phyloP scores from a whole-genome alignment of 2,113 vertebrate species.

The Felis chaus region DNA sequence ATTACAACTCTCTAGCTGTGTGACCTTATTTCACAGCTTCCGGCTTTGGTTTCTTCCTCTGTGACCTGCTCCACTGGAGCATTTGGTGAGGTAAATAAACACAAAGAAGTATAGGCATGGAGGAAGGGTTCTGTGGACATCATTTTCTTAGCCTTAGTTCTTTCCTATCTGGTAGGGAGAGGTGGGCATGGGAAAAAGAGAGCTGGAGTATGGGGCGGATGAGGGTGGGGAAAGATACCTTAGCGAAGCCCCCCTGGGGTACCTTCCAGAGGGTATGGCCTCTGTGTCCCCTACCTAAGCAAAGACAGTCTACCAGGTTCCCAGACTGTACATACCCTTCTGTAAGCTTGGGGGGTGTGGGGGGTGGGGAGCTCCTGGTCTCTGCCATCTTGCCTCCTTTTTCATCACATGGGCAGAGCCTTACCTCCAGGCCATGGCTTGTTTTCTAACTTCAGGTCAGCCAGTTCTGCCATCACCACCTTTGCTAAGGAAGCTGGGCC shows the following conservation, averaged over 20 bases:
- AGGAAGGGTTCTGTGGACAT: neutral
- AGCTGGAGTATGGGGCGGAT: neutral
- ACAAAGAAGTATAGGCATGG: neutral
- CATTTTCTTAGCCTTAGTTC: neutral
- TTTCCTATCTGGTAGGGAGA: neutral
- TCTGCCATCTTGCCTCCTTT: neutral
- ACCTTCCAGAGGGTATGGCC: neutral
- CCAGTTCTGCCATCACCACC: conserved; percentile 7
- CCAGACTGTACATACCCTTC: neutral
- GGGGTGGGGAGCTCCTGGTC: neutral
- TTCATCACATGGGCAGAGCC: neutral
- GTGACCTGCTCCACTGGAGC: neutral
- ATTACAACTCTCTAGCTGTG: neutral
- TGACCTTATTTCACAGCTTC: neutral
- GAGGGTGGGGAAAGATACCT: neutral
- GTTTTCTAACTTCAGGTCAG: neutral
- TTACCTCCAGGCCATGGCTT: conserved; percentile 53
- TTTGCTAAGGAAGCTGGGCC: conserved; percentile 5
- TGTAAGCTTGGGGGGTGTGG: neutral
- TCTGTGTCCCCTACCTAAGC: neutral
- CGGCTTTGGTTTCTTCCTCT: neutral
- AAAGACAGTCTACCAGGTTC: neutral
- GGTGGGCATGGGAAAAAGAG: neutral
- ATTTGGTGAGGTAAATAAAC: neutral
- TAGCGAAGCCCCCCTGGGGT: neutral